Conservation (phyloP, 1,140 invertebrate species). For the Schlechtendalia chinensis region DNA sequence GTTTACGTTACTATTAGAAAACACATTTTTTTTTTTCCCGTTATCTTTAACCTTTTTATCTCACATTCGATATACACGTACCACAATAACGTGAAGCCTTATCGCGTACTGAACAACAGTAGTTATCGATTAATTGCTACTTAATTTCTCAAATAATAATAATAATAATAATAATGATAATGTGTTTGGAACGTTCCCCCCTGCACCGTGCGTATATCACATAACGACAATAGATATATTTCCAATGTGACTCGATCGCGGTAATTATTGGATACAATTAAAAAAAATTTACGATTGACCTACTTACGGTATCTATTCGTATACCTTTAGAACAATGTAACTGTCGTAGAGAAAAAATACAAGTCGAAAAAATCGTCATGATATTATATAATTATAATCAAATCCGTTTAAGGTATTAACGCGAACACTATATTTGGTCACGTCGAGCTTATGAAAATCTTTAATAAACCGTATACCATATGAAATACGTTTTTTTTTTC, state of each 20-base stretch:
- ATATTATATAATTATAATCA: conserved; percentile 2
- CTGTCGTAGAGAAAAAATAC: background rate
- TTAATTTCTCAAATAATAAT: too few species aligned
- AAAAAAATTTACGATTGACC: background rate
- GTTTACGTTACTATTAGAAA: too few species aligned
- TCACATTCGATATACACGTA: too few species aligned
- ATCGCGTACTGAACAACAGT: too few species aligned
- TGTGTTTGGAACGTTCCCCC: too few species aligned
- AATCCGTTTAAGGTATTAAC: conserved; percentile 20
- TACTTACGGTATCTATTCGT: background rate
- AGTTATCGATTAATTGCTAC: too few species aligned
- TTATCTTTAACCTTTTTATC: too few species aligned
- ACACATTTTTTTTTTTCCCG: too few species aligned
- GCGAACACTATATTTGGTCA: conserved; percentile 20
- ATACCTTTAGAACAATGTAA: background rate
- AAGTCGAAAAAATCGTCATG: background rate
- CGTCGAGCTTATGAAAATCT: background rate
- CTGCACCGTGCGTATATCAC: background rate
- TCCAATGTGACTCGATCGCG: background rate
- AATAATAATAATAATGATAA: too few species aligned
- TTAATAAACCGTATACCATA: background rate
- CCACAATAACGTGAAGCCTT: too few species aligned
- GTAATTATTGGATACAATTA: background rate
- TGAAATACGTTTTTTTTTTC: too few species aligned
- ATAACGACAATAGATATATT: background rate